Percentiles rank a stretch among this genome's conserved stretches.
Evolutionary conservation across 1,140 invertebrate species (phyloP).

Genomic region (Drosophila subpulchrella): DNA sequence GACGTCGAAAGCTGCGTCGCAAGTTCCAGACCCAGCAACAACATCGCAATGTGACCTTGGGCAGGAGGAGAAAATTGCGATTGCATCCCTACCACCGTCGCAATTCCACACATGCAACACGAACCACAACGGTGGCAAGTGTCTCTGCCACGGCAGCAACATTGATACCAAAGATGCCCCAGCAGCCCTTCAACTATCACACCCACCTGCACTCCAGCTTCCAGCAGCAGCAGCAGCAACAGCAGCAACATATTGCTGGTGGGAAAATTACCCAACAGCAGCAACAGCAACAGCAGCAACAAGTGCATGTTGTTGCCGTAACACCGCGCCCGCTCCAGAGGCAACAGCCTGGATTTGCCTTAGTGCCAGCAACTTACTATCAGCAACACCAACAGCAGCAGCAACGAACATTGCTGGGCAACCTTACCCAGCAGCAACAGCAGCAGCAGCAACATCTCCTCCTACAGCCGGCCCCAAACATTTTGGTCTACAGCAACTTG

Average conservation of each 20-base stretch:
- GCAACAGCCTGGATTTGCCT: slow-evolving; percentile 51
- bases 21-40: slow-evolving; percentile 52
- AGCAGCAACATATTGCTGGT: slow-evolving; percentile 47
- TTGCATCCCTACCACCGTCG: slow-evolving; percentile 58
- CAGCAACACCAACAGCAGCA: slow-evolving; percentile 67
- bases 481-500: slow-evolving; percentile 75
- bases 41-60: slow-evolving; percentile 36
- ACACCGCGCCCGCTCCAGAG: slow-evolving; percentile 54
- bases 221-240: slow-evolving; percentile 68
- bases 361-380: slow-evolving; percentile 52
- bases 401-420: slow-evolving; percentile 61
- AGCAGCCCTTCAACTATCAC: slow-evolving; percentile 63
- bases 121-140: slow-evolving; percentile 63
- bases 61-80: slow-evolving; percentile 60
- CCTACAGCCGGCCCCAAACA: slow-evolving; percentile 71
- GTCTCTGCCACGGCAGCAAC: slow-evolving; percentile 49
- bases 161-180: slow-evolving; percentile 70
- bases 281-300: slow-evolving; percentile 59
- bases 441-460: slow-evolving; percentile 70
- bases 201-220: slow-evolving; percentile 49
- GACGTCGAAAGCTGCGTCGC: slow-evolving; percentile 62
- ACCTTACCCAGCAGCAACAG: slow-evolving; percentile 59
- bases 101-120: slow-evolving; percentile 72
- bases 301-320: slow-evolving; percentile 61
- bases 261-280: slow-evolving; percentile 38